phyloP scores from a whole-genome alignment of 2,888 invertebrate species.

The Apotomis betuletana region DNA sequence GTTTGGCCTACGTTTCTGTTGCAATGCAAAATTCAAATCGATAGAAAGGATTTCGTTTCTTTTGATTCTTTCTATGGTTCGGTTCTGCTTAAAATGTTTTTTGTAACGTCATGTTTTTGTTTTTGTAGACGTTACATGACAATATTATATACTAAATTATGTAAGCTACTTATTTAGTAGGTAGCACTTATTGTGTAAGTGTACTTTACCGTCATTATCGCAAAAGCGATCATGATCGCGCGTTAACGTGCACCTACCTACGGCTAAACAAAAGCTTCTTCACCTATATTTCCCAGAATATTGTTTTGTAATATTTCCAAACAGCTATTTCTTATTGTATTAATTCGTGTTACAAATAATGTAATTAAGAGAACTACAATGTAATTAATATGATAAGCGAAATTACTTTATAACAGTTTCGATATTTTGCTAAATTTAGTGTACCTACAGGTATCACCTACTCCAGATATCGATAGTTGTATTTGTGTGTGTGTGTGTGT shows the following conservation, averaged over 20 bases:
- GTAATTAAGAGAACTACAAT: not conserved
- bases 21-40: constrained; percentile 63
- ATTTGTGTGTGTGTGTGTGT: too few species aligned
- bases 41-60: constrained; percentile 52
- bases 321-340: constrained; percentile 2
- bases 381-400: not conserved
- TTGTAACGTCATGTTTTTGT: constrained; percentile 11
- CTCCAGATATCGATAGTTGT: too few species aligned
- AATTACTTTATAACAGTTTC: too few species aligned
- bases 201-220: constrained; percentile 38
- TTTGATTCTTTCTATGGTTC: constrained; percentile 23
- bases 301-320: constrained; percentile 24
- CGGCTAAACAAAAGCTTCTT: constrained; percentile 31
- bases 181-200: constrained; percentile 35
- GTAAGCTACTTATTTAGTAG: constrained; percentile 37
- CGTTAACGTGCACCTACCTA: constrained; percentile 33
- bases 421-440: too few species aligned
- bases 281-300: constrained; percentile 25
- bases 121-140: constrained; percentile 15
- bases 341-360: not conserved
- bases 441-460: too few species aligned
- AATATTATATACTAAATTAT: constrained; percentile 34
- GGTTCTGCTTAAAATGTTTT: not conserved
- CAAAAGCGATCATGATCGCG: constrained; percentile 34
- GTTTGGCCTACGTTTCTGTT: constrained; percentile 55